Evolutionary conservation across 2,888 invertebrate genomes (phyloP).

Genomic region (Geophilus truncorum): DNA sequence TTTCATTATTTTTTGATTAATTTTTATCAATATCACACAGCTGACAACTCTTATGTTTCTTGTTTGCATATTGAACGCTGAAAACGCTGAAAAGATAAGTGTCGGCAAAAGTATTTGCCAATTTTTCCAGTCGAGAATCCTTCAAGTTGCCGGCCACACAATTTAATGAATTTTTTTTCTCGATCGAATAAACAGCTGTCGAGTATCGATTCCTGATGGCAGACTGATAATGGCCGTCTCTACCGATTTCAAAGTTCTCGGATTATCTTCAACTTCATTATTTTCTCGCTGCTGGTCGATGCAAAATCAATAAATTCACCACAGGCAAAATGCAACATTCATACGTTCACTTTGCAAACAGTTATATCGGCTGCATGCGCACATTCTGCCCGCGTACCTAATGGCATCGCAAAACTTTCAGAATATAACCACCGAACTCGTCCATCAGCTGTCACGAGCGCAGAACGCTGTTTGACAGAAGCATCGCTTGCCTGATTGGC

Average conservation of each 20-base stretch:
- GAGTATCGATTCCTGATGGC: conserved; percentile 15
- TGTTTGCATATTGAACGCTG: background rate
- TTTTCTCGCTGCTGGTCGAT: background rate
- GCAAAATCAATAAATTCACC: background rate
- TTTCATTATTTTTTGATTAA: background rate
- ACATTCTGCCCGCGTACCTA: background rate
- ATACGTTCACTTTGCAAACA: background rate
- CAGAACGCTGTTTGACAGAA: background rate
- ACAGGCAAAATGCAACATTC: background rate
- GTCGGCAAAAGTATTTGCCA: background rate
- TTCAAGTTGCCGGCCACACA: conserved; percentile 13
- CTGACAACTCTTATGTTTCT: background rate
- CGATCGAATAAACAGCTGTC: conserved; percentile 13
- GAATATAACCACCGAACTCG: background rate
- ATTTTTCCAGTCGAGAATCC: conserved; percentile 14
- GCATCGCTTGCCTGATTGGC: conserved; percentile 19
- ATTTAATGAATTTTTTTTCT: conserved; percentile 20
- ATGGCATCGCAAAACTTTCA: conserved; percentile 14
- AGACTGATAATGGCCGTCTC: conserved; percentile 17
- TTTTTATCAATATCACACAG: conserved; percentile 17
- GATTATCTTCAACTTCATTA: conserved; percentile 15
- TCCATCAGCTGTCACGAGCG: conserved; percentile 18
- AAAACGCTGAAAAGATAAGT: background rate
- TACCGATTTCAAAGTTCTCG: background rate
- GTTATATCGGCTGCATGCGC: background rate